phyloP scores from a whole-genome alignment of 2,797 vertebrate genomes.

The Simalia tracyae region DNA sequence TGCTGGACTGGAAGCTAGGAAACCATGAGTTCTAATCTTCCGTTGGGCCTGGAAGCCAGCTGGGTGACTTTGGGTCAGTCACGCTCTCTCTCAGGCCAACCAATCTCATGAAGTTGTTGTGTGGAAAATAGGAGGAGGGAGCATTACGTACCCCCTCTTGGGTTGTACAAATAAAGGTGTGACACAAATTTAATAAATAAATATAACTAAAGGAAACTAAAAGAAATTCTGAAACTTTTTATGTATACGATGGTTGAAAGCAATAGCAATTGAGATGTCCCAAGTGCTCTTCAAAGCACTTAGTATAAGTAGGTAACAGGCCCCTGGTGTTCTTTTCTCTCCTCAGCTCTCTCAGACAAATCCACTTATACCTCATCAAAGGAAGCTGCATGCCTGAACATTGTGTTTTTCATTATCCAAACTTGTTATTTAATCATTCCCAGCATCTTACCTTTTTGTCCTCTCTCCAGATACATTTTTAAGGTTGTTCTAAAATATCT shows the following conservation, averaged over 20 bases:
- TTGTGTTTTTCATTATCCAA: background rate
- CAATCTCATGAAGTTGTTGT: background rate
- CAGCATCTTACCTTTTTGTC: background rate
- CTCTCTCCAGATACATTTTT: slow-evolving; percentile 5
- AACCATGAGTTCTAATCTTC: background rate
- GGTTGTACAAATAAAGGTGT: too few species aligned
- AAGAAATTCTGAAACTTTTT: background rate
- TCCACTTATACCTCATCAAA: slow-evolving; percentile 13
- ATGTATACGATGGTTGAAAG: background rate
- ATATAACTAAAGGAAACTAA: background rate
- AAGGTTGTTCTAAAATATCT: background rate
- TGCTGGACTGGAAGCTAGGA: background rate
- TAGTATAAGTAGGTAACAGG: slow-evolving; percentile 25
- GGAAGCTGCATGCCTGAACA: background rate
- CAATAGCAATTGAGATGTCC: slow-evolving; percentile 15
- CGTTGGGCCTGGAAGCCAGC: too few species aligned
- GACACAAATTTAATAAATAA: too few species aligned
- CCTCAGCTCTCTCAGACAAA: background rate
- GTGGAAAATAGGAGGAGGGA: too few species aligned
- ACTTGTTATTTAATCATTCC: background rate
- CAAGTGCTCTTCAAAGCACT: slow-evolving; percentile 26
- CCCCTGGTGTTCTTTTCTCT: slow-evolving; percentile 16
- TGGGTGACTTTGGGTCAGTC: too few species aligned
- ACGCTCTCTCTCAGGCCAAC: too few species aligned
- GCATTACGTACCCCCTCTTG: too few species aligned